Base-by-base conservation (phyloP, 1,140 invertebrate species). In the silkworm (Bombyx mori) region DNA sequence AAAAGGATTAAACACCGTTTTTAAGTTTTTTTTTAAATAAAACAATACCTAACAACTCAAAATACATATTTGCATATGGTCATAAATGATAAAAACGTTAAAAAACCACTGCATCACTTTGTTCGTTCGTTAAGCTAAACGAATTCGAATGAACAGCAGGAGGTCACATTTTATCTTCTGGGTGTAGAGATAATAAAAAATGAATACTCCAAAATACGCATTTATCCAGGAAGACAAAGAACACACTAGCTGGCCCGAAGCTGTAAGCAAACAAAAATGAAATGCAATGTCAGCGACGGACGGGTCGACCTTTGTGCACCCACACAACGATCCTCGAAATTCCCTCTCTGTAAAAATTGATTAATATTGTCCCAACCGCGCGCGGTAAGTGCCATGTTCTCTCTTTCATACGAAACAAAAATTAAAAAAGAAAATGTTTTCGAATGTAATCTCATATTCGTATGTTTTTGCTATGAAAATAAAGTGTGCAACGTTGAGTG, bases 261-360 rank as follows among this genome's bases (percentile, higher is more conserved):
- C 68, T 71, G 68, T 66, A 69, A 65, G 70, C 69, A 71, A 69
- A 75, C 73, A 73, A 73, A 79, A 79, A 80, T 78, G 69, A 78
- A 79, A 76, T 75, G 73, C 75, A 75, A 65, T 63, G 76, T 82
- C 73, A 75, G 70, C 77, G 60, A 64, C 65, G 69, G 57, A 59
- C 54, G 56, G 58, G 68, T 52, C 70, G 70, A 74, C 77, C 77
- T 79, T 79, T 79, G 71, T 75, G 66, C 60, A 65, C 62, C 56
- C 60, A 55, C 57, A 60, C 64, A 61, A 66, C 59, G 67, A 68
- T 62, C 69, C 60, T 66, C 63, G 57, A 75, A 80, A 80, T 77
- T 76, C 65, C 58, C 60, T 68, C 65, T 67, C 57, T 77, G 71
- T 72, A 73, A 77, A 82, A 80, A 77, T 77, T 82, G 73, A 80